Base-by-base conservation (phyloP, 2,888 invertebrate genomes). In the Anoncus sp. region DNA sequence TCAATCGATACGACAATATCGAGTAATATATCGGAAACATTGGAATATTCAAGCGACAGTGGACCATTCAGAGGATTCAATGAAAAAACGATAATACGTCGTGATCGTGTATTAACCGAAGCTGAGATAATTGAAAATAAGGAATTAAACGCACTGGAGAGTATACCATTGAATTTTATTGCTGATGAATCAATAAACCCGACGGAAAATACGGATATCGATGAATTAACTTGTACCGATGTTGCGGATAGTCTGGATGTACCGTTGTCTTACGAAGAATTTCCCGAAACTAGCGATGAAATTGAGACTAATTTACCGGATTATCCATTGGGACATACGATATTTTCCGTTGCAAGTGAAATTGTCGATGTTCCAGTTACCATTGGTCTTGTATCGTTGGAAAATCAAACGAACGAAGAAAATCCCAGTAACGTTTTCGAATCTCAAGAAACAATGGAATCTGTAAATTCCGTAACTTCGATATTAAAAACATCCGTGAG, bases 221-320 rank as follows among this genome's bases (percentile, higher is more conserved):
- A 69, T 7, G 77, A 57, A 9, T 35, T 73, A 3, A 40, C 62
- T 7, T 27, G 35, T 43, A 35, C 63, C 9, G 70, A 47, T 14
- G 22, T 66, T 2, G 31, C 18, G 4, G 43, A 70, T 18, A 22
- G 55, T 5, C 14, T 69, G 16, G 51, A 69, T 27, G 38, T 38
- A 10, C 43, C 71, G 18, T 10, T 62, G 14, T 40, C 70, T 1
- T 62, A 66, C 40, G 78, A 75, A 1, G 55, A 62, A 24, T 75
- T 78, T 20, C 12, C 43, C 10, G 57, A 57, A 3, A 55, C 16
- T 14, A 53, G 49, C n/a, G 75, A 40, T 9, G 67, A 40, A 0
- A 66, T 75, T 2, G 75, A 70, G 16, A 63, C 78, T n/a, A 67
- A 57, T 35, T 20, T 78, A n/a, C 71, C 75, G 18, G 75, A 75